phyloP scores from a whole-genome alignment of 2,113 vertebrate species.

The Cynopterus brachyotis region DNA sequence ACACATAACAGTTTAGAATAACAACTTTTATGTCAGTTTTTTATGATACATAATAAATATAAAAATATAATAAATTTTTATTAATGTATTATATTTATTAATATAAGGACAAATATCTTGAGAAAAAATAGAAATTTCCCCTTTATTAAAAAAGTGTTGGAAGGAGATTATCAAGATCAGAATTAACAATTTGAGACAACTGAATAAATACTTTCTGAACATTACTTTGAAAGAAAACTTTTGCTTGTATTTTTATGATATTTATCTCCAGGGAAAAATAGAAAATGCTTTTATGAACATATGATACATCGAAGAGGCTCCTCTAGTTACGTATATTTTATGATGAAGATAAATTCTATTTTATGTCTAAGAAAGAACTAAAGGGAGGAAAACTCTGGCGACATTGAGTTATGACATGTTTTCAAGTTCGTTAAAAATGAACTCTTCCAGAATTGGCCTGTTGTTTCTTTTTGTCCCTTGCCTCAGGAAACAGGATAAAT shows the following conservation, averaged over 20 bases:
- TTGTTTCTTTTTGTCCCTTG: slow-evolving; percentile 26
- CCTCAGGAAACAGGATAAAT: slow-evolving; percentile 2
- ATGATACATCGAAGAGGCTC: neutral
- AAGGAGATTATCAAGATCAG: neutral
- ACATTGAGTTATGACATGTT: neutral
- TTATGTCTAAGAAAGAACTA: neutral
- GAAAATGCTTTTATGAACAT: slow-evolving; percentile 33
- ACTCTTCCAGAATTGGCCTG: neutral
- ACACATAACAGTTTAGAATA: slow-evolving; percentile 8
- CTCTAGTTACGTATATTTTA: neutral
- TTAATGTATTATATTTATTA: no score
- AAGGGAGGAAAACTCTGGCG: neutral
- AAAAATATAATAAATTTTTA: no score
- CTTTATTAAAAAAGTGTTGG: neutral
- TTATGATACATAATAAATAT: no score
- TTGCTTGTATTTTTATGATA: slow-evolving; percentile 33
- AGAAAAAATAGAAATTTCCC: neutral
- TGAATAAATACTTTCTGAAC: neutral
- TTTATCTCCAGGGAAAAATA: neutral
- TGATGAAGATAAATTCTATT: slow-evolving; percentile 7
- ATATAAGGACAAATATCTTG: neutral
- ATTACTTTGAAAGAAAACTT: slow-evolving; percentile 7
- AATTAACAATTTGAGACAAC: slow-evolving; percentile 24
- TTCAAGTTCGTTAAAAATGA: slow-evolving; percentile 27
- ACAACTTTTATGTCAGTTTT: neutral